phyloP scores from a whole-genome alignment of 2,888 invertebrate species.

The Agrochola lychnidis region DNA sequence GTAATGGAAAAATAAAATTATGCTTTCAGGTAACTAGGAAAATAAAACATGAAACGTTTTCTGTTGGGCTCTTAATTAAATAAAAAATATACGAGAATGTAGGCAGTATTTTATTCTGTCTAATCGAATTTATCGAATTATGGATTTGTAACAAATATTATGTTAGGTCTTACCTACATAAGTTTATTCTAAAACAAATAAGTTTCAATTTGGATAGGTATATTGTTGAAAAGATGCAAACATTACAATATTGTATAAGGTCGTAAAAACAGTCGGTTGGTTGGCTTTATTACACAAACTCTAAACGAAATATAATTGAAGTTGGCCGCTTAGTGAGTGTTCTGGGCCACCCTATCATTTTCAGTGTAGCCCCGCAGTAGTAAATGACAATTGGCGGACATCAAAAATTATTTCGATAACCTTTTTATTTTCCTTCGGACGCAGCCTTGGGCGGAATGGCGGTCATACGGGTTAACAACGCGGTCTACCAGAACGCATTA shows the following conservation, averaged over 20 bases:
- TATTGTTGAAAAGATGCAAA: slow-evolving; percentile 26
- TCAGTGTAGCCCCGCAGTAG: slow-evolving; percentile 64
- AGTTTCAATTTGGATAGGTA: slow-evolving; percentile 19
- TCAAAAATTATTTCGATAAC: slow-evolving; percentile 82
- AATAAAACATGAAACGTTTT: slow-evolving; percentile 64
- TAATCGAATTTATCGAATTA: slow-evolving; percentile 31
- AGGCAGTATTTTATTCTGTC: slow-evolving; percentile 15
- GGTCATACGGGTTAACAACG: slow-evolving; percentile 79
- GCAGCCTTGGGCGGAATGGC: slow-evolving; percentile 76
- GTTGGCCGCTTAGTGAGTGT: slow-evolving; percentile 58
- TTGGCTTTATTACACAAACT: slow-evolving; percentile 59
- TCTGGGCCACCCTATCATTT: slow-evolving; percentile 65
- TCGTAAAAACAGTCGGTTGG: slow-evolving; percentile 56
- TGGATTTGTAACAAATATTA: neutral
- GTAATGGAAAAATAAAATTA: slow-evolving; percentile 79
- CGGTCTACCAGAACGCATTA: slow-evolving; percentile 78
- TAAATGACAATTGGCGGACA: slow-evolving; percentile 76
- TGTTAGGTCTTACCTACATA: neutral
- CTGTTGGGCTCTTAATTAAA: slow-evolving; percentile 58
- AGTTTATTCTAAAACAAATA: slow-evolving; percentile 26
- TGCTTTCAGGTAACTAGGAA: slow-evolving; percentile 71
- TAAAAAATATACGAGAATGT: slow-evolving; percentile 40
- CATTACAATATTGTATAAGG: slow-evolving; percentile 45
- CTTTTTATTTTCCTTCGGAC: slow-evolving; percentile 78
- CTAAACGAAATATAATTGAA: slow-evolving; percentile 68